phyloP scores from a whole-genome alignment of 2,113 vertebrate genomes.

The Apistogramma diplotaenia region DNA sequence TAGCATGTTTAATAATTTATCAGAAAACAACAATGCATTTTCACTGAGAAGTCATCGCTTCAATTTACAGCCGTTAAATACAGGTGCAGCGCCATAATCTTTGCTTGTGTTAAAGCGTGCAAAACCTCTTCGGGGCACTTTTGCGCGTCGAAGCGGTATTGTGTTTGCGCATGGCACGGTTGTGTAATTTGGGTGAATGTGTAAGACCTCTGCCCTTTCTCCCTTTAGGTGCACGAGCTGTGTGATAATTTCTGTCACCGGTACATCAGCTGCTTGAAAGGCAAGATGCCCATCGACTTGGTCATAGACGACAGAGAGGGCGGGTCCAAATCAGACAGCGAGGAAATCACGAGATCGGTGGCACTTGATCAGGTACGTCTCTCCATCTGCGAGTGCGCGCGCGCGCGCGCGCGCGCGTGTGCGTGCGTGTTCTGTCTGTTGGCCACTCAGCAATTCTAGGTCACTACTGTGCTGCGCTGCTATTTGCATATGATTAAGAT shows the following conservation, averaged over 20 bases:
- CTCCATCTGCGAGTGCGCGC: neutral
- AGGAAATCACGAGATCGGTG: conserved; percentile 98
- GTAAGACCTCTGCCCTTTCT: conserved; percentile 37
- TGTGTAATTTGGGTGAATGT: conserved; percentile 74
- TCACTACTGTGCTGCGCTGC: conserved; percentile 86
- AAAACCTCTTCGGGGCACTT: neutral
- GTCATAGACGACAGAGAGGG: conserved; percentile 99
- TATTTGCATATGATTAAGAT: conserved; percentile 99
- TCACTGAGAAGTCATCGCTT: neutral
- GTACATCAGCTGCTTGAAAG: conserved; percentile 99
- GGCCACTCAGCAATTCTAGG: conserved; percentile 88
- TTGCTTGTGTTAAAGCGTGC: neutral
- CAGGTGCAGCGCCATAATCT: neutral
- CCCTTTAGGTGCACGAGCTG: conserved; percentile 93
- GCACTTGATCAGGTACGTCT: conserved; percentile 94
- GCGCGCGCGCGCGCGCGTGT: neutral
- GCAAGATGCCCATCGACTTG: conserved; percentile 99
- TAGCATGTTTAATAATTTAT: neutral
- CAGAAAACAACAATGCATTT: neutral
- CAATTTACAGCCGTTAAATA: neutral
- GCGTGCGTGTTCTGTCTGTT: conserved; percentile 55
- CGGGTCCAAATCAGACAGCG: conserved; percentile 98
- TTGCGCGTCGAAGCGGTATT: conserved; percentile 1
- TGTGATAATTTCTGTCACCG: conserved; percentile 99
- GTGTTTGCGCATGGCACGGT: conserved; percentile 81